Conservation (phyloP, 2,888 invertebrate genomes). For the Quadriops clusia region DNA sequence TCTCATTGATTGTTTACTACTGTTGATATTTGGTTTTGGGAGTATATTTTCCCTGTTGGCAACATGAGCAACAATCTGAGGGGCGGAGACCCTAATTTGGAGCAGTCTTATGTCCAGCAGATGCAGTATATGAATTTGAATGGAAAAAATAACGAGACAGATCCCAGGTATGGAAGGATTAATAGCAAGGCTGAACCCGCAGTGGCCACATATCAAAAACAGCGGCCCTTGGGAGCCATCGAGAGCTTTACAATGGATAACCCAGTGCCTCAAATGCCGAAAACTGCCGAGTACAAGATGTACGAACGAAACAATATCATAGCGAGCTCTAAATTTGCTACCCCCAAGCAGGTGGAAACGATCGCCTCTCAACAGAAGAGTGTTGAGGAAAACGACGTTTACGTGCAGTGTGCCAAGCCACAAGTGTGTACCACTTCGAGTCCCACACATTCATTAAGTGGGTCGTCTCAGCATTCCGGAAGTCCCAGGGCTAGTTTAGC, state of each 20-base stretch:
- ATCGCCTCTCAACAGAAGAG: constrained; percentile 20
- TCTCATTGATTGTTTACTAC: too few species aligned
- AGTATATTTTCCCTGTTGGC: too few species aligned
- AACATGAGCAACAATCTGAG: constrained; percentile 11
- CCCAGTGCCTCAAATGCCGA: constrained; percentile 21
- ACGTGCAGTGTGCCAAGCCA: constrained; percentile 36
- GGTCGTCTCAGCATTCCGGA: constrained; percentile 47
- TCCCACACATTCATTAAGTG: constrained; percentile 49
- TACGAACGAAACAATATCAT: constrained; percentile 66
- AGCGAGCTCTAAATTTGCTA: constrained; percentile 65
- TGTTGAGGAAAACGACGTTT: constrained; percentile 34
- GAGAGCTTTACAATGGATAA: constrained; percentile 51
- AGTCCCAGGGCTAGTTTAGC: constrained; percentile 33
- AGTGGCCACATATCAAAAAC: constrained; percentile 33
- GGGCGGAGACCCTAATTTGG: constrained; percentile 20
- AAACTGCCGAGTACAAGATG: constrained; percentile 40
- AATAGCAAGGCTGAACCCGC: constrained; percentile 29
- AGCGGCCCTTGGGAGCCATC: constrained; percentile 49
- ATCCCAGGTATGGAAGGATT: constrained; percentile 34
- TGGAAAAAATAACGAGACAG: constrained; percentile 22
- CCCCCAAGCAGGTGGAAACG: constrained; percentile 60
- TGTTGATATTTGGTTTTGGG: too few species aligned
- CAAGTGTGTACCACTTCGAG: constrained; percentile 34
- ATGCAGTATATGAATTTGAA: constrained; percentile 29
- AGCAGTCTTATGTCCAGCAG: constrained; percentile 28